Evolutionary conservation across 2,888 invertebrate genomes (phyloP).

Genomic region (Lacanobia wlatinum): DNA sequence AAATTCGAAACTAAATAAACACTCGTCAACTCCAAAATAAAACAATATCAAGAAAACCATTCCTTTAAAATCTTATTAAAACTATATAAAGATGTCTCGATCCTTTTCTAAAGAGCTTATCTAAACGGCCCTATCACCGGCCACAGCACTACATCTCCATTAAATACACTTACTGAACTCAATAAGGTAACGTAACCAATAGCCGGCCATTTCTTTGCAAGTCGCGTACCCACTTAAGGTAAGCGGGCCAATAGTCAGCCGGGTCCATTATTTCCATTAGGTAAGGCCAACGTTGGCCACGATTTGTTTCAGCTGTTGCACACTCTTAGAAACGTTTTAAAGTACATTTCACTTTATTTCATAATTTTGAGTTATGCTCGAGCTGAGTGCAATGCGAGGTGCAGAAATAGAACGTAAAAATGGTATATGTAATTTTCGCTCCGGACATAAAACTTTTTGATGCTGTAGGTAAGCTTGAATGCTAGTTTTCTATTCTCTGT

Average conservation of each 20-base stretch:
- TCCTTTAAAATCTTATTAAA: neutral
- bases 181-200: conserved; percentile 57
- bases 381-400: conserved; percentile 64
- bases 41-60: neutral
- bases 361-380: conserved; percentile 79
- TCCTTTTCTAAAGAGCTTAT: conserved; percentile 25
- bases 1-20: neutral
- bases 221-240: conserved; percentile 79
- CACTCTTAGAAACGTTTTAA: conserved; percentile 76
- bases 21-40: no score
- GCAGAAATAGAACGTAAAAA: conserved; percentile 57
- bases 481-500: conserved; percentile 46
- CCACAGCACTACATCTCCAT: conserved; percentile 54
- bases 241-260: conserved; percentile 74
- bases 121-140: conserved; percentile 41
- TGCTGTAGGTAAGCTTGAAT: conserved; percentile 18
- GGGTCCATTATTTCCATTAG: conserved; percentile 80
- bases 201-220: conserved; percentile 68
- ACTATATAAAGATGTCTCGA: conserved; percentile 5
- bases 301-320: conserved; percentile 85
- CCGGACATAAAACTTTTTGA: conserved; percentile 46
- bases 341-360: conserved; percentile 82
- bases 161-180: conserved; percentile 61
- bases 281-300: conserved; percentile 70
- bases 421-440: conserved; percentile 58